These are phyloP conservation scores for Matsumurasca onukii DNA, from an alignment of 1,140 invertebrate species.

Conservation along the genomic window DNA sequence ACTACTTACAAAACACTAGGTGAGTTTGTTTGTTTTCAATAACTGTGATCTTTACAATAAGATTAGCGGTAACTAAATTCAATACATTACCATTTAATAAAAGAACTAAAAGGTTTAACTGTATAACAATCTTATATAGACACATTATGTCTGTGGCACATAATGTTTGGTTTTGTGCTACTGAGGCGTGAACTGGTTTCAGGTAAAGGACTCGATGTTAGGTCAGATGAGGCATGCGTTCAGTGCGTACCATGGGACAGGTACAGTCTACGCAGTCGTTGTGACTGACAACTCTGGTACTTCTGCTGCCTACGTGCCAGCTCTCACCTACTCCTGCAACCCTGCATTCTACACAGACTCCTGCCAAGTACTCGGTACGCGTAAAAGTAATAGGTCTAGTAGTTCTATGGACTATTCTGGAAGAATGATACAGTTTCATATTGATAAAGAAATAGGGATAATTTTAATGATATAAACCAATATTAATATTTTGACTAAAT, in stretches of 20 bases:
- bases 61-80: too few relatives aligned
- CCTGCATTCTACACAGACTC: conserved; percentile 46
- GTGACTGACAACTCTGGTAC: conserved; percentile 50
- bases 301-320: conserved; percentile 63
- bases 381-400: neutral
- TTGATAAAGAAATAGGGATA: too few relatives aligned
- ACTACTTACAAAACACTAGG: too few relatives aligned
- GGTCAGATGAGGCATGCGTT: conserved; percentile 54
- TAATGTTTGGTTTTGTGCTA: too few relatives aligned
- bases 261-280: conserved; percentile 61
- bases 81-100: too few relatives aligned
- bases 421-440: too few relatives aligned
- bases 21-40: conserved; percentile 24
- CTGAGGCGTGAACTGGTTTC: conserved; percentile 16
- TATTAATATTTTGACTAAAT: too few relatives aligned
- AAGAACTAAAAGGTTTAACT: too few relatives aligned
- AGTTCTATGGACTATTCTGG: neutral
- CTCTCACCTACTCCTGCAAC: conserved; percentile 64
- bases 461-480: too few relatives aligned
- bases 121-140: too few relatives aligned
- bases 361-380: conserved; percentile 53
- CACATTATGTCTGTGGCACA: too few relatives aligned
- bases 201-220: conserved; percentile 36
- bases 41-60: too few relatives aligned
- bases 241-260: conserved; percentile 63